These are phyloP conservation scores for Chitala chitala DNA, from an alignment of 2,113 vertebrate species.

Conservation along the genomic window DNA sequence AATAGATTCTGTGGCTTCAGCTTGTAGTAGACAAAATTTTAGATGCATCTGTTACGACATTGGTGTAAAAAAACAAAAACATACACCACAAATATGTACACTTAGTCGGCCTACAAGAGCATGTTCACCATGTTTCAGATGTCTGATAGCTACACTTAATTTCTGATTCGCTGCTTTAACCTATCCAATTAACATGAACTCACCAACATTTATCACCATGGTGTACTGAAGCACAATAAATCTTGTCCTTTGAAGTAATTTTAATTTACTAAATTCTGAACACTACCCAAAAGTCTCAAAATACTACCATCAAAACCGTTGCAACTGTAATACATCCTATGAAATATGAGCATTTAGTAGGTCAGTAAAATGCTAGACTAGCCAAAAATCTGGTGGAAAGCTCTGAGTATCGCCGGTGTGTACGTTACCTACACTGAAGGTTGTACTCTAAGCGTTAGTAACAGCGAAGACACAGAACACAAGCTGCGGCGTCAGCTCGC, in stretches of 20 bases:
- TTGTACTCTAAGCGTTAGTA: neutral
- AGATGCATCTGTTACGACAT: too few species aligned
- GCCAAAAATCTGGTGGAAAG: neutral
- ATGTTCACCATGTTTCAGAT: neutral
- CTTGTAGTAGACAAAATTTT: too few species aligned
- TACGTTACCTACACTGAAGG: neutral
- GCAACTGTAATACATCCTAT: neutral
- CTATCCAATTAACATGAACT: neutral
- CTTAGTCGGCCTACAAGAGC: neutral
- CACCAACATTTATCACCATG: neutral
- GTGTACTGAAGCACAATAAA: neutral
- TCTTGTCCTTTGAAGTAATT: neutral
- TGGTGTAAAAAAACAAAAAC: too few species aligned
- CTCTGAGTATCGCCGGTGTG: neutral
- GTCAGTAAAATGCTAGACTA: neutral
- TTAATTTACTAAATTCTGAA: too few species aligned
- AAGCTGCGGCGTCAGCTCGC: constrained; percentile 5
- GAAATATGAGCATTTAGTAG: neutral
- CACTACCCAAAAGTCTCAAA: too few species aligned
- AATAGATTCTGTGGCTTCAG: too few species aligned
- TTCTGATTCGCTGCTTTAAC: neutral
- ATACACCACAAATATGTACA: neutral
- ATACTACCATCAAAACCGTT: neutral
- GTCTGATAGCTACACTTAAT: neutral
- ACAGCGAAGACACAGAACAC: neutral